These are phyloP conservation scores for Myotis pilosus DNA, from an alignment of 2,797 vertebrate species.

Conservation along the genomic window DNA sequence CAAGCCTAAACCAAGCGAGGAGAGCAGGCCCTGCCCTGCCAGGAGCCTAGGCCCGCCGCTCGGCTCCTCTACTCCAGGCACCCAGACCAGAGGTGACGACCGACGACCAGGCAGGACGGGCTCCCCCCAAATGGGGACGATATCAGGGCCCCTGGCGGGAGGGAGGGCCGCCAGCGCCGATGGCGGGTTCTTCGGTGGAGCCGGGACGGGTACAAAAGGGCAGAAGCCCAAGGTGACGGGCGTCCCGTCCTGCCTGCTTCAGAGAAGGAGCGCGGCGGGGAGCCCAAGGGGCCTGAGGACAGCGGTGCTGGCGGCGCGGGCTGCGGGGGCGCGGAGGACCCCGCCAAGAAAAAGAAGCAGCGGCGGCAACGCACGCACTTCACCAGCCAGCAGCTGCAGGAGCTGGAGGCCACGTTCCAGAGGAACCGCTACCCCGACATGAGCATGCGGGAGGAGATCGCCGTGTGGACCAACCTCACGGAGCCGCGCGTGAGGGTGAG, in stretches of 20 bases:
- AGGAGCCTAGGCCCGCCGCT: background rate
- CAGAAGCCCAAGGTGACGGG: background rate
- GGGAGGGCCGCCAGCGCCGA: background rate
- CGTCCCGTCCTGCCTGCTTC: constrained; percentile 55
- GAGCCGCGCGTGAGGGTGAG: constrained; percentile 96
- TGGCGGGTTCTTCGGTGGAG: constrained; percentile 60
- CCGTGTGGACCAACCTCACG: constrained; percentile 93
- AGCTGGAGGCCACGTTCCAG: constrained; percentile 93
- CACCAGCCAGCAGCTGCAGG: constrained; percentile 92
- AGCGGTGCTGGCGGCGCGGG: constrained; percentile 88
- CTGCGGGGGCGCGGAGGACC: constrained; percentile 87
- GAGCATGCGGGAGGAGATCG: constrained; percentile 93
- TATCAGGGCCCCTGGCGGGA: background rate
- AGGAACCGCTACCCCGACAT: constrained; percentile 93
- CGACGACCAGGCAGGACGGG: background rate
- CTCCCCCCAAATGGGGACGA: background rate
- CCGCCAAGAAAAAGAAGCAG: constrained; percentile 93
- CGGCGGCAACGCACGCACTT: constrained; percentile 91
- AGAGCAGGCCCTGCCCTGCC: constrained; percentile 22
- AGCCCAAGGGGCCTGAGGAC: constrained; percentile 91
- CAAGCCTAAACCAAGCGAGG: background rate
- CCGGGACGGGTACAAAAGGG: constrained; percentile 58
- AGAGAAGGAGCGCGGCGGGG: constrained; percentile 94
- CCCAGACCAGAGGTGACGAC: background rate
- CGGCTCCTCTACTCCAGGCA: background rate